Percentiles rank a stretch among this genome's conserved stretches.
These are phyloP conservation scores for Aplochiton taeniatus DNA, from an alignment of 2,797 vertebrate genomes.

Conservation along the genomic window DNA sequence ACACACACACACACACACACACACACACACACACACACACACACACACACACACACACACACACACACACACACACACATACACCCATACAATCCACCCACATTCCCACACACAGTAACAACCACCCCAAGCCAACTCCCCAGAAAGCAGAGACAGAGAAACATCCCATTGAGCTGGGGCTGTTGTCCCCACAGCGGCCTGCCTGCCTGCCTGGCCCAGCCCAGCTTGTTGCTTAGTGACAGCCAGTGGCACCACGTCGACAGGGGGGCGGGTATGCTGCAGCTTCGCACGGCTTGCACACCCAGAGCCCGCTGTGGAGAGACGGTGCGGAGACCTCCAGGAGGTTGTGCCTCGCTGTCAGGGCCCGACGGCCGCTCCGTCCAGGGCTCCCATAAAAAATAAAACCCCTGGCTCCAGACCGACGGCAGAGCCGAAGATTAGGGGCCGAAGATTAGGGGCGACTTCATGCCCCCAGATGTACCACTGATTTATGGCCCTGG, in stretches of 20 bases:
- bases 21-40: background rate
- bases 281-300: slow-evolving; percentile 45
- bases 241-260: slow-evolving; percentile 33
- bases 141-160: slow-evolving; percentile 8
- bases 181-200: slow-evolving; percentile 22
- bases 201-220: slow-evolving; percentile 30
- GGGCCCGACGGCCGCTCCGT: slow-evolving; percentile 1
- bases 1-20: too few relatives aligned
- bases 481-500: slow-evolving; percentile 53
- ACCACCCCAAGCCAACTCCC: background rate
- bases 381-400: background rate
- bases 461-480: slow-evolving; percentile 60
- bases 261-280: slow-evolving; percentile 6
- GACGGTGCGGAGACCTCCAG: slow-evolving; percentile 19
- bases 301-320: slow-evolving; percentile 26
- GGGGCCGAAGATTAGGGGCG: slow-evolving; percentile 21
- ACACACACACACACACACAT: background rate
- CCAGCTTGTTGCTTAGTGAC: slow-evolving; percentile 41
- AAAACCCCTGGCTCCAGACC: background rate
- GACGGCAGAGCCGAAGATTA: slow-evolving; percentile 1
- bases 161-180: slow-evolving; percentile 18
- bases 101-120: slow-evolving; percentile 8
- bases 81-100: background rate
- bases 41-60: background rate
- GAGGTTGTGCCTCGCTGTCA: slow-evolving; percentile 30